Evolutionary conservation across 2,888 invertebrate genomes (phyloP).

Genomic region (Drosophila melanocephala): DNA sequence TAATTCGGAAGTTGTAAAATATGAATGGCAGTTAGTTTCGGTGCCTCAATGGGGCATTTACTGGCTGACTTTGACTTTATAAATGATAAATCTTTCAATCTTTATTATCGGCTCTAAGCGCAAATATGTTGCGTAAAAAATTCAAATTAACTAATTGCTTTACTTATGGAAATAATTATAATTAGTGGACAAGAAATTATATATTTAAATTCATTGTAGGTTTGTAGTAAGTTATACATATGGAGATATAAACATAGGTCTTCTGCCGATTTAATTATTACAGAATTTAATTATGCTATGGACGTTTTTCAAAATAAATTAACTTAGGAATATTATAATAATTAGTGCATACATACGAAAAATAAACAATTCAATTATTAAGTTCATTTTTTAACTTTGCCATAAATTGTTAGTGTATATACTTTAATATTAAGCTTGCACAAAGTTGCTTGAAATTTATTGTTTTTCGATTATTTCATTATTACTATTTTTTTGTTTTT

Average conservation of each 20-base stretch:
- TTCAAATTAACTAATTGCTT: constrained; percentile 3
- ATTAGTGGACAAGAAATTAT: background rate
- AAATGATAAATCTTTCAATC: background rate
- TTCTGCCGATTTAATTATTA: background rate
- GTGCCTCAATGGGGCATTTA: background rate
- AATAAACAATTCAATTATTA: background rate
- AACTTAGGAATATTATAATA: constrained; percentile 48
- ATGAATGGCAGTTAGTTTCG: constrained; percentile 36
- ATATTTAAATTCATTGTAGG: background rate
- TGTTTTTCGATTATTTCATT: background rate
- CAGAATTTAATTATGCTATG: constrained; percentile 46
- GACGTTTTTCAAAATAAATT: constrained; percentile 67
- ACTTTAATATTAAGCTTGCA: background rate
- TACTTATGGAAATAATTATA: constrained; percentile 1
- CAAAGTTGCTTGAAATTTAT: background rate
- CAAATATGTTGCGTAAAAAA: background rate
- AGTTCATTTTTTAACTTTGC: background rate
- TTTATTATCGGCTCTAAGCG: background rate
- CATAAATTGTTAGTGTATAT: background rate
- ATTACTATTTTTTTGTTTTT: background rate
- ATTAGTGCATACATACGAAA: constrained; percentile 4
- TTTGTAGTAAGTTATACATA: background rate
- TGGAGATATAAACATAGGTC: background rate
- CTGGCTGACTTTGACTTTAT: constrained; percentile 11
- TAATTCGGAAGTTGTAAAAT: constrained; percentile 10